These are phyloP conservation scores for Myanophis thanlyinensis DNA, from an alignment of 2,113 vertebrate species.

Conservation along the genomic window DNA sequence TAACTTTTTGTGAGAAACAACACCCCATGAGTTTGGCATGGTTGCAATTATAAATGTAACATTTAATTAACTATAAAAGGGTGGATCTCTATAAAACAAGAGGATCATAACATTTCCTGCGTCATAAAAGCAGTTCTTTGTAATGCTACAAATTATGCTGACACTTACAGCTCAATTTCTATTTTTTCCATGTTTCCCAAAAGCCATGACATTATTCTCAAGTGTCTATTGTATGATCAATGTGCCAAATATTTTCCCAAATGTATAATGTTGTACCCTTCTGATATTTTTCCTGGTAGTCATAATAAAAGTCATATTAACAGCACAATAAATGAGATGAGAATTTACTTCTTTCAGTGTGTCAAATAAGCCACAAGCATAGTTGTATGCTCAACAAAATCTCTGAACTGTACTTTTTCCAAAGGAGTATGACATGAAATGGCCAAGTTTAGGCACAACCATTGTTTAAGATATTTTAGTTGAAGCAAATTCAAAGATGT, in stretches of 20 bases:
- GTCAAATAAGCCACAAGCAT: neutral
- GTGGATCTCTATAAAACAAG: slow-evolving; percentile 18
- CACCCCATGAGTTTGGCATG: neutral
- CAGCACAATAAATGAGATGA: neutral
- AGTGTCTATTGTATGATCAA: neutral
- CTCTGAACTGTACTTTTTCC: neutral
- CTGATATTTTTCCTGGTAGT: neutral
- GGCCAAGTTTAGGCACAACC: neutral
- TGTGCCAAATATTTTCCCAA: neutral
- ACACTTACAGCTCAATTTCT: neutral
- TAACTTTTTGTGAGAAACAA: neutral
- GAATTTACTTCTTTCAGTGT: neutral
- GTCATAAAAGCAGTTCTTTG: neutral
- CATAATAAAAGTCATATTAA: neutral
- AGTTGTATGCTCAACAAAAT: neutral
- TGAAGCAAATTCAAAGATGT: neutral
- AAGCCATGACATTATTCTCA: neutral
- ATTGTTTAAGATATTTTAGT: neutral
- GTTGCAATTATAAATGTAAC: neutral
- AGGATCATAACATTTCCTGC: neutral
- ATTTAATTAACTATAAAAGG: neutral
- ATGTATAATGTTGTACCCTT: neutral
- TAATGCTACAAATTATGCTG: neutral
- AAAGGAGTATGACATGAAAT: neutral
- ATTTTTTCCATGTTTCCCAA: neutral